Base-by-base conservation (phyloP, 1,140 invertebrate species). In the Drosophila ficusphila region DNA sequence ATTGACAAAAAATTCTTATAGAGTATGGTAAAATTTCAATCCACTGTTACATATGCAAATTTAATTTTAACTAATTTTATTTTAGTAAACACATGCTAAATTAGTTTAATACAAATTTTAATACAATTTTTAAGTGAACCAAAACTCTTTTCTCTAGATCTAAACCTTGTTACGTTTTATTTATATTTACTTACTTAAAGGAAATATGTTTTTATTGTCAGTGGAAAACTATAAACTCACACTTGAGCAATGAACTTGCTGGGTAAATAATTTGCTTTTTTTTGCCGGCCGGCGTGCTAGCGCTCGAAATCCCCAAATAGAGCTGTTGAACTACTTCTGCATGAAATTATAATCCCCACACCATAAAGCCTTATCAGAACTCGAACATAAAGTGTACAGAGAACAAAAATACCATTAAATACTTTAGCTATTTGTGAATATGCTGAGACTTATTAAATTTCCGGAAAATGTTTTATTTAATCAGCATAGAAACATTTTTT, bases 221-320 rank as follows among this genome's bases (percentile, higher is more conserved):
- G n/a, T 5, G 8, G 29, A 34, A 61, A 44, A 12, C 56, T 33
- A 61, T 34, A 38, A 60, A 23, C 14, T 60, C 19, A 41, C 34
- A 60, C 54, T 60, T 42, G 5, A 34, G 38, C 58, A 58, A 25
- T 58, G 36, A 62, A 60, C 47, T 39, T 39, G 56, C 38, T 16
- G 58, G 23, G 58, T 42, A 64, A 60, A 60, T 19, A 42, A 33
- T 41, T 29, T 23, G 6, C 12, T 18, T 25, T 56, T 31, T 39
- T 21, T 46, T 61, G 60, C 60, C 54, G 60, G 60, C 39, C 58
- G 36, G 52, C 27, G 3, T 19, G 23, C n/a, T 12, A 27, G n/a
- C 41, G 6, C 8, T 57, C 4, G 2, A 52, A n/a, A 23, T 23
- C 46, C 25, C 46, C 7, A 57, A 3, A n/a, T n/a, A 48, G 52